phyloP scores from a whole-genome alignment of 2,113 vertebrate species.

The Hippocampus guttulatus region DNA sequence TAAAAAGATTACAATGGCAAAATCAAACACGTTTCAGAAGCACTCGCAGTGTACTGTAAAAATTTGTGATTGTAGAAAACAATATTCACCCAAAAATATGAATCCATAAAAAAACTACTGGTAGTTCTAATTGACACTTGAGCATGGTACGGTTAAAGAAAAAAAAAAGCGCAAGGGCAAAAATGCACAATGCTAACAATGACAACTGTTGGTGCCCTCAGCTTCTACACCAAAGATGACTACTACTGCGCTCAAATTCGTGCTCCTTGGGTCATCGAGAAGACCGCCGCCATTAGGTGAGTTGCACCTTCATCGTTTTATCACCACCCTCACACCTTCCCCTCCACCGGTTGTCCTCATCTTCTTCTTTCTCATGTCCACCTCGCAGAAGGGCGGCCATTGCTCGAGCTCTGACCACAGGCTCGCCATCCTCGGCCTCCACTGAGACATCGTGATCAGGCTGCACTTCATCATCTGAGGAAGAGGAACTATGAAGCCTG shows the following conservation, averaged over 20 bases:
- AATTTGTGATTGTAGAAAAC: too few species aligned
- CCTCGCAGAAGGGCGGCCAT: slow-evolving; percentile 17
- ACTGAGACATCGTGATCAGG: neutral
- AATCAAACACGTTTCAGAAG: neutral
- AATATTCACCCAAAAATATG: neutral
- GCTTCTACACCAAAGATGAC: slow-evolving; percentile 37
- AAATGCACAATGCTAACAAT: too few species aligned
- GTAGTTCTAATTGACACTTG: too few species aligned
- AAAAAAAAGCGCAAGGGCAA: neutral
- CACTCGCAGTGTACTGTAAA: neutral
- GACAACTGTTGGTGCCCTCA: slow-evolving; percentile 19
- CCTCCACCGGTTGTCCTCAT: neutral
- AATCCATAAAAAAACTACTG: too few species aligned
- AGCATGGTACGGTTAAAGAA: neutral
- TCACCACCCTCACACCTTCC: neutral
- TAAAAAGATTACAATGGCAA: too few species aligned
- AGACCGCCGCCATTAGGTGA: neutral
- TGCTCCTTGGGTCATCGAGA: slow-evolving; percentile 16
- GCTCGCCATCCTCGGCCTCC: slow-evolving; percentile 17
- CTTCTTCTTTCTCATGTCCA: neutral
- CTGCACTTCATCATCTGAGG: neutral
- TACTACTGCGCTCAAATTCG: slow-evolving; percentile 10
- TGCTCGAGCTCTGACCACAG: neutral
- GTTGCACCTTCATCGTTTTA: neutral
- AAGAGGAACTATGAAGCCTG: neutral